Evolutionary conservation across 2,797 vertebrate species (phyloP), one percentile per base, ranked within the genome.

Genomic region (Tinamus major): DNA sequence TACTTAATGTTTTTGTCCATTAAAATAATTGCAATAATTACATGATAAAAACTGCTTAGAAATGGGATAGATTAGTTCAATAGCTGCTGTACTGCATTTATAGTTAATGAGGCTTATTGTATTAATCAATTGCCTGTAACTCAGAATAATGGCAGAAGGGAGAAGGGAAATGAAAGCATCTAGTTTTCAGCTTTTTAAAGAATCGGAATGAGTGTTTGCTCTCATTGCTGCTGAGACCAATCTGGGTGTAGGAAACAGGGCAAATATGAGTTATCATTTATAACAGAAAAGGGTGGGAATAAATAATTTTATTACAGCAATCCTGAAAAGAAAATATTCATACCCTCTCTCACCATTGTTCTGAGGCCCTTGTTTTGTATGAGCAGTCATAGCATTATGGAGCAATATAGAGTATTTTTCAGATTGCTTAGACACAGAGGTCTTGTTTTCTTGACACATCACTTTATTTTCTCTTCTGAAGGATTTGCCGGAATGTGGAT

Each of bases 31-130:
- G 55, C 51, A 85, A 81, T 95, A 96, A 97, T 96, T 94, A 93
- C 55, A 64, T 79, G 67, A 92, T 87, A 82, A 96, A 96, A 94
- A 69, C 39, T 95, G 56, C 82, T 86, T 70, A 67, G 80, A 96
- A 96, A 96, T 83, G 89, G 77, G 93, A 96, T 93, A 94, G 89
- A 61, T 94, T 96, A 91, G 70, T 94, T 97, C 90, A 91, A 94
- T 87, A 79, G 85, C 80, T 91, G 59, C 78, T 56, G 26, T 65
- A 55, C 27, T 91, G 92, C 71, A 81, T 93, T 95, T 87, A 69
- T n/a, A 76, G 63, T 85, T 96, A 89, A 87, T 96, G 85, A 55
- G 23, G 59, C 89, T 95, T 85, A 89, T 82, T 86, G 87, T 90
- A 84, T 85, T 81, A 76, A 80, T 48, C 70, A 87, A 83, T 55